Base-by-base conservation (phyloP, 2,888 invertebrate species). In the Hypena proboscidalis region DNA sequence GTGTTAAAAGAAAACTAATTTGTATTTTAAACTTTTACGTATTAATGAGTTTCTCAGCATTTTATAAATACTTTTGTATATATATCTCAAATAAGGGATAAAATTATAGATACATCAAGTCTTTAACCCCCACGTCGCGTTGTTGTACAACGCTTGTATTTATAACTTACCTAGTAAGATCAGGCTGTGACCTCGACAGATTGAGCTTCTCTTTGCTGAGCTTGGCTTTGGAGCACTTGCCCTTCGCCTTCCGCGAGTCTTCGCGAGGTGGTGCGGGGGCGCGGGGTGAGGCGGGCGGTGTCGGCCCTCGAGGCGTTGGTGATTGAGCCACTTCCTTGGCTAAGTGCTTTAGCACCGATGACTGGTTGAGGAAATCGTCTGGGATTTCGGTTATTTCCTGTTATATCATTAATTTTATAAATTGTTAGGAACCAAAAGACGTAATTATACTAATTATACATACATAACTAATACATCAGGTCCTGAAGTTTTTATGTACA, bases 121-220 rank as follows among this genome's bases (percentile, higher is more conserved):
- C n/a, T n/a, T n/a, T n/a, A n/a, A n/a, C n/a, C n/a, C n/a, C n/a
- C n/a, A n/a, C n/a, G n/a, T n/a, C n/a, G n/a, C n/a, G n/a, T n/a
- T n/a, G n/a, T n/a, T n/a, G n/a, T n/a, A n/a, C n/a, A n/a, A n/a
- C n/a, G n/a, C 2, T 0, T 5, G n/a, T n/a, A 3, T n/a, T n/a
- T 19, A 3, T 9, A 6, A 53, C 67, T 92, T 70, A 91, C 82
- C 94, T 94, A 0, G 95, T 95, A 55, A 97, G 88, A 86, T 97
- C 97, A 0, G 97, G 97, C 75, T 97, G 97, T 0, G 97, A 97
- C 67, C 96, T 93, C 3, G 96, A 96, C 46, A 95, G 72, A 44
- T 92, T 94, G 2, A 94, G 79, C 64, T 94, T 94, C 62, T 94
- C 94, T 51, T 90, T 90, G 66, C 83, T 90, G 0, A 91, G 80